Evolutionary conservation across 2,797 vertebrate species (phyloP).

Genomic region (Chiroxiphia lanceolata): DNA sequence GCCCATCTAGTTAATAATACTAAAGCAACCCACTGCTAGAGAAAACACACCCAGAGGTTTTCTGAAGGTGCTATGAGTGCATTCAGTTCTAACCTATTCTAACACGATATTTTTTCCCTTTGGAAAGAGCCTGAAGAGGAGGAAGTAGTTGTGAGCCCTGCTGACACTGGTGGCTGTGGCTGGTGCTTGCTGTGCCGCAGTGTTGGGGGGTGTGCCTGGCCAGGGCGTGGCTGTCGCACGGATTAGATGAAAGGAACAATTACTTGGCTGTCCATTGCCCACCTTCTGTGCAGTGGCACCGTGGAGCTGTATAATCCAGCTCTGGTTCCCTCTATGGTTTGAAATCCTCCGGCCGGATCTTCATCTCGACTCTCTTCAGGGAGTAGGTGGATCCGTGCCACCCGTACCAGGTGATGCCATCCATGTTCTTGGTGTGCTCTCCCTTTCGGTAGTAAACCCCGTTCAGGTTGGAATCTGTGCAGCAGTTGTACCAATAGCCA

Average conservation of each 20-base stretch:
- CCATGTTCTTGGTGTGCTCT: conserved; percentile 84
- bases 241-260: not conserved
- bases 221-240: not conserved
- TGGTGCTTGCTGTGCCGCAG: not conserved
- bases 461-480: conserved; percentile 97
- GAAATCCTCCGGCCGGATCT: conserved; percentile 90
- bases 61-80: not conserved
- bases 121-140: not conserved
- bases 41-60: not conserved
- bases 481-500: conserved; percentile 99
- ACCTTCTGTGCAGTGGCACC: not conserved
- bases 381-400: conserved; percentile 96
- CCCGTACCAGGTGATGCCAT: conserved; percentile 96
- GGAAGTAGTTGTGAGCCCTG: not conserved
- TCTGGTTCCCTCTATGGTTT: conserved; percentile 71
- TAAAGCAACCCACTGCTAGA: not conserved
- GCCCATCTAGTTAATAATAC: not conserved
- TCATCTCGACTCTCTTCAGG: conserved; percentile 94
- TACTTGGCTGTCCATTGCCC: not conserved
- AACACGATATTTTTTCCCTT: not conserved
- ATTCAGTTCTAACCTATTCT: not conserved
- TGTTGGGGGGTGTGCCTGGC: not conserved
- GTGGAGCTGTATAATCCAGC: not conserved
- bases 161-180: not conserved
- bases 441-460: conserved; percentile 90